Percentiles rank a stretch among this genome's conserved stretches.
Conservation (phyloP, 2,888 invertebrate species). For the Malthinus flaveolus region DNA sequence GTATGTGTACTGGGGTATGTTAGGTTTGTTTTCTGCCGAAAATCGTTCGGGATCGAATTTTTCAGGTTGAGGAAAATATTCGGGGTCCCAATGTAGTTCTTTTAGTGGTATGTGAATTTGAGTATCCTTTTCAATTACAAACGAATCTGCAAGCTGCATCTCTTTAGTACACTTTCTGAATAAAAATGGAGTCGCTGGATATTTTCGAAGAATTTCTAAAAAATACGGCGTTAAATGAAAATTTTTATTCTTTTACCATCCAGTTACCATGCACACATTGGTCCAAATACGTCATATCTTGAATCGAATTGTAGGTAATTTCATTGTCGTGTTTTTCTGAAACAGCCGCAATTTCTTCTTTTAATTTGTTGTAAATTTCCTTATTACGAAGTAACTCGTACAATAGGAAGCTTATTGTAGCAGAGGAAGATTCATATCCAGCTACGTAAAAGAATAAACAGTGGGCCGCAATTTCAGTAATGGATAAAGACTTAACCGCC, state of each 20-base stretch:
- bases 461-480: conserved; percentile 35
- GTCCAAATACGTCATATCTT: conserved; percentile 56
- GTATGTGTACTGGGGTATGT: conserved; percentile 56
- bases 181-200: conserved; percentile 41
- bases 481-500: conserved; percentile 7
- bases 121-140: conserved; percentile 35
- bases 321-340: conserved; percentile 48
- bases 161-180: conserved; percentile 37
- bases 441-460: conserved; percentile 42
- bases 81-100: conserved; percentile 41
- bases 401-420: conserved; percentile 53
- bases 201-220: conserved; percentile 43
- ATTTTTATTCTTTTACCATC: neutral
- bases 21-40: conserved; percentile 56
- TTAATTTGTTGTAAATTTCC: conserved; percentile 52
- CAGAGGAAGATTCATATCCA: conserved; percentile 50
- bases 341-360: conserved; percentile 51
- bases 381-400: conserved; percentile 57
- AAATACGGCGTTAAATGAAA: neutral
- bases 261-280: conserved; percentile 51
- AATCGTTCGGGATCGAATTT: conserved; percentile 66
- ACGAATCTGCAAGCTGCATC: conserved; percentile 38
- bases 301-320: conserved; percentile 55
- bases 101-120: conserved; percentile 36
- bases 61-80: conserved; percentile 59